Percentiles rank a stretch among this genome's conserved stretches.
Evolutionary conservation across 1,140 invertebrate species (phyloP).

Genomic region (Drosophila serrata): DNA sequence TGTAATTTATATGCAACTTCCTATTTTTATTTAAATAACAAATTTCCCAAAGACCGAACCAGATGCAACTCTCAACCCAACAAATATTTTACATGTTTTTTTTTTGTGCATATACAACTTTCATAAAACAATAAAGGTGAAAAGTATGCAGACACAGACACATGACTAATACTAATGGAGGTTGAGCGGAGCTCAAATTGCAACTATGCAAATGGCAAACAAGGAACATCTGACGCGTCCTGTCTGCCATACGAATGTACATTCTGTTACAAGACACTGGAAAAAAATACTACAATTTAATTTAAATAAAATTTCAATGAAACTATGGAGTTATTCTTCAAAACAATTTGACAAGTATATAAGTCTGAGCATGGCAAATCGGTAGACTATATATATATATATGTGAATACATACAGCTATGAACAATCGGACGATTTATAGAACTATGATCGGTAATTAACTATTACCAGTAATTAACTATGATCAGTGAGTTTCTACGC

Average conservation of each 20-base stretch:
- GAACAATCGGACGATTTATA: no score
- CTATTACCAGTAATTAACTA: no score
- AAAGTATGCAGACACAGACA: conserved; percentile 54
- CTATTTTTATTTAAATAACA: conserved; percentile 68
- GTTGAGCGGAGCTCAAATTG: conserved; percentile 19
- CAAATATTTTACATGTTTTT: conserved; percentile 61
- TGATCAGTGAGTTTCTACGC: no score
- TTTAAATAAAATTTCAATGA: not conserved
- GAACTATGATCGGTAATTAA: no score
- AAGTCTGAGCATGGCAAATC: no score
- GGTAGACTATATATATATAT: no score
- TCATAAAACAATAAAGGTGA: conserved; percentile 78
- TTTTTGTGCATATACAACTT: conserved; percentile 57
- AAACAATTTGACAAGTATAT: no score
- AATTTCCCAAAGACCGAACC: conserved; percentile 51
- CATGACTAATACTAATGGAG: conserved; percentile 44
- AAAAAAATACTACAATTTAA: not conserved
- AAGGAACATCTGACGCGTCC: conserved; percentile 31
- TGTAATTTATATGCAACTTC: conserved; percentile 62
- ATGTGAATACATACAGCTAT: no score
- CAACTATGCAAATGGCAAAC: conserved; percentile 60
- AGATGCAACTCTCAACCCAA: conserved; percentile 52
- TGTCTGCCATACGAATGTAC: conserved; percentile 21
- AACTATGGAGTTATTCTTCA: no score
- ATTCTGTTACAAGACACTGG: conserved; percentile 16